Evolutionary conservation across 2,113 vertebrate species (phyloP).

Genomic region (Leiothrix lutea): DNA sequence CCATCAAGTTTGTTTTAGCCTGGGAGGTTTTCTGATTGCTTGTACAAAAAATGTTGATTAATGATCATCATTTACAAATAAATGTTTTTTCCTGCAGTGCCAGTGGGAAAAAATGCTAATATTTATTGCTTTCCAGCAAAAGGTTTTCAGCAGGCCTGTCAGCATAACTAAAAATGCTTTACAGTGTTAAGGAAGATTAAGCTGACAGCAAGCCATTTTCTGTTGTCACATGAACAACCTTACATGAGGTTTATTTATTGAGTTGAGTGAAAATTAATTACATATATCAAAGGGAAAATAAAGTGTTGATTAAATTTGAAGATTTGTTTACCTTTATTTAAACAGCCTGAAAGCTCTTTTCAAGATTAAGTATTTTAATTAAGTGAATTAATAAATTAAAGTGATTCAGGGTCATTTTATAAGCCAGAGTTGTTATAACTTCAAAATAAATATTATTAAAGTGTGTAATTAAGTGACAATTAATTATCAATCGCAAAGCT

Average conservation of each 20-base stretch:
- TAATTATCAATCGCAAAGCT: slow-evolving; percentile 43
- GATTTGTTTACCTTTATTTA: slow-evolving; percentile 66
- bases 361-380: slow-evolving; percentile 69
- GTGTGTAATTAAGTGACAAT: slow-evolving; percentile 59
- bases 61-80: slow-evolving; percentile 62
- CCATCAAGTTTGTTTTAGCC: slow-evolving; percentile 5
- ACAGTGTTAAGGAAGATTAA: slow-evolving; percentile 60
- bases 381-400: slow-evolving; percentile 68
- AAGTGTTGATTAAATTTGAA: slow-evolving; percentile 69
- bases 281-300: slow-evolving; percentile 65
- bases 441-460: slow-evolving; percentile 67
- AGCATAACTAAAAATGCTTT: slow-evolving; percentile 58
- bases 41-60: slow-evolving; percentile 53
- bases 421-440: slow-evolving; percentile 59
- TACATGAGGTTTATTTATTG: slow-evolving; percentile 64
- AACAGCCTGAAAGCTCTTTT: slow-evolving; percentile 64
- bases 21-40: slow-evolving; percentile 25
- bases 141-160: slow-evolving; percentile 57
- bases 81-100: slow-evolving; percentile 44
- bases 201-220: slow-evolving; percentile 61
- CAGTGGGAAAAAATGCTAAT: slow-evolving; percentile 51
- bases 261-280: slow-evolving; percentile 65
- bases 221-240: slow-evolving; percentile 61
- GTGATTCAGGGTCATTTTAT: slow-evolving; percentile 63
- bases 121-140: slow-evolving; percentile 60